A percentile compares a stretch with the other conserved stretches of the same genome.
Conservation (phyloP, 1,140 invertebrate genomes). For the Daktulosphaira vitifoliae region DNA sequence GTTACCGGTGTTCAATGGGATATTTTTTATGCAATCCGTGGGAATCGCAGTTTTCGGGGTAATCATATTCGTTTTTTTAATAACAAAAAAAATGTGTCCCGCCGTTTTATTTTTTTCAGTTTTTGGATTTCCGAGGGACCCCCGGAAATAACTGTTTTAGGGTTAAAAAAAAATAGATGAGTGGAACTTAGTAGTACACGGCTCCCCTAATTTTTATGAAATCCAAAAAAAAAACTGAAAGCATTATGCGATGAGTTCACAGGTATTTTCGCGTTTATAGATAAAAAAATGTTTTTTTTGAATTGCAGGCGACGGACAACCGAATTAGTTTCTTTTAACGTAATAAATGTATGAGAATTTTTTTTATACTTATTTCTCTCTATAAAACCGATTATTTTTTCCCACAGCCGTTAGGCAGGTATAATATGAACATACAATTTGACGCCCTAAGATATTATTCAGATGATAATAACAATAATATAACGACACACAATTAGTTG, state of each 20-base stretch:
- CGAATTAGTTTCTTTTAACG: too few species aligned
- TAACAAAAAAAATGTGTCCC: neutral
- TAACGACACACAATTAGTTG: too few species aligned
- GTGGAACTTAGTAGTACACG: neutral
- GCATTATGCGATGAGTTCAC: neutral
- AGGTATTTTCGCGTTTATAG: too few species aligned
- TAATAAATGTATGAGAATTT: too few species aligned
- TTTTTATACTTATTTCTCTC: too few species aligned
- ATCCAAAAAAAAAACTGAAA: neutral
- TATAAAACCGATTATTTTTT: too few species aligned
- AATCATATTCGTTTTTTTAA: constrained; percentile 18
- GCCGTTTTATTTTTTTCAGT: constrained; percentile 7
- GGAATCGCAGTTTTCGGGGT: constrained; percentile 22
- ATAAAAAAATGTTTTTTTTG: too few species aligned
- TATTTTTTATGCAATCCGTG: constrained; percentile 16
- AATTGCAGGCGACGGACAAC: too few species aligned
- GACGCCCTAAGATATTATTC: too few species aligned
- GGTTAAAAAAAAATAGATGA: constrained; percentile 21
- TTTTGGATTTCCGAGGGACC: constrained; percentile 12
- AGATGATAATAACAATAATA: too few species aligned
- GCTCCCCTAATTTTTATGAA: constrained; percentile 14
- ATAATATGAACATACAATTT: too few species aligned
- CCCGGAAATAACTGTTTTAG: constrained; percentile 29
- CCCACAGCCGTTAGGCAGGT: too few species aligned
- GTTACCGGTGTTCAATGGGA: neutral